Percentiles rank a stretch among this genome's conserved stretches.
Conservation (phyloP, 2,113 vertebrate species). For the Scortum barcoo region DNA sequence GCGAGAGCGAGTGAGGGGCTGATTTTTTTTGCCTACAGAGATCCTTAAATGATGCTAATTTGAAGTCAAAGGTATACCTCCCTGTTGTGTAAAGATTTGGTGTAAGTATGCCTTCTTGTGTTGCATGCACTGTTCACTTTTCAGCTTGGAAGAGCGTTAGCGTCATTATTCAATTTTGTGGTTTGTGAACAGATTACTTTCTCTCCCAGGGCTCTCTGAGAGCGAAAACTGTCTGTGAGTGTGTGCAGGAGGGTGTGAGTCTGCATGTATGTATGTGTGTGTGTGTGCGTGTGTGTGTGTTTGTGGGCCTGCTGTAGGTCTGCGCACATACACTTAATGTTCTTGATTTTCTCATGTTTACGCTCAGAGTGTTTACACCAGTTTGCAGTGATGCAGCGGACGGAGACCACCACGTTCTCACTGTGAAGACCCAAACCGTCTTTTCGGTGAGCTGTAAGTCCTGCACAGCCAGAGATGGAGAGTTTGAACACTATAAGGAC, state of each 20-base stretch:
- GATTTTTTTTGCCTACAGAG: slow-evolving; percentile 47
- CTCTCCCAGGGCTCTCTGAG: slow-evolving; percentile 55
- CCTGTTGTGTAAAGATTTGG: slow-evolving; percentile 50
- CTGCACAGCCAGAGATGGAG: slow-evolving; percentile 16
- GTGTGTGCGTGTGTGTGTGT: slow-evolving; percentile 10
- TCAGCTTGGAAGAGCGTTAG: slow-evolving; percentile 69
- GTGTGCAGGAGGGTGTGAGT: slow-evolving; percentile 27
- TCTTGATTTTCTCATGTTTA: slow-evolving; percentile 72
- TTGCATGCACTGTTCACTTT: slow-evolving; percentile 66
- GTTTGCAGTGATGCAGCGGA: slow-evolving; percentile 55
- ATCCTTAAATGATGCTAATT: slow-evolving; percentile 66
- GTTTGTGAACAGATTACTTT: slow-evolving; percentile 78
- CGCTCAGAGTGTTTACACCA: slow-evolving; percentile 51
- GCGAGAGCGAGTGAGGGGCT: background rate
- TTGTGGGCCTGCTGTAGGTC: slow-evolving; percentile 40
- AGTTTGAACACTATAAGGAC: slow-evolving; percentile 28
- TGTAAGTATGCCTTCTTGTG: slow-evolving; percentile 63
- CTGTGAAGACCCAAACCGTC: slow-evolving; percentile 21
- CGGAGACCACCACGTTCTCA: slow-evolving; percentile 38
- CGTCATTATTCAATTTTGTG: slow-evolving; percentile 79
- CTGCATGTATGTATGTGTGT: background rate
- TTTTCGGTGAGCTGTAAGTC: slow-evolving; percentile 29
- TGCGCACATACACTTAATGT: slow-evolving; percentile 34
- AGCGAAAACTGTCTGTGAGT: slow-evolving; percentile 42
- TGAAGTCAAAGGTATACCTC: slow-evolving; percentile 60